phyloP scores from a whole-genome alignment of 2,113 vertebrate species.

The Gobiocypris rarus region DNA sequence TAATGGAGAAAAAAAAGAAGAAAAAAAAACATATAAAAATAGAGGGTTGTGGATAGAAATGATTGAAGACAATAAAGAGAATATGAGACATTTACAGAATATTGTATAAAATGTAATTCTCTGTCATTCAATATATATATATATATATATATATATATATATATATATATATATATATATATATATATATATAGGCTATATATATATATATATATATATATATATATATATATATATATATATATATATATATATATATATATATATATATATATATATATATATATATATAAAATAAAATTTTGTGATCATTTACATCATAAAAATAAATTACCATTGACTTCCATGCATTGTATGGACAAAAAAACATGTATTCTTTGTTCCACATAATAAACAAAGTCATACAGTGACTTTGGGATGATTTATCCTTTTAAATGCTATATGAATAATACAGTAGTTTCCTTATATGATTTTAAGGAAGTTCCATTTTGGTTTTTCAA shows the following conservation, averaged over 20 bases:
- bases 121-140: neutral
- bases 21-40: conserved; percentile 45
- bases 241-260: too few relatives aligned
- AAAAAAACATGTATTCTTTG: neutral
- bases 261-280: too few relatives aligned
- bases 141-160: too few relatives aligned
- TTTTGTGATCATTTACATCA: too few relatives aligned
- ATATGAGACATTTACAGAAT: neutral
- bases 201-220: too few relatives aligned
- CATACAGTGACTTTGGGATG: neutral
- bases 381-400: neutral
- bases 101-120: neutral
- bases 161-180: too few relatives aligned
- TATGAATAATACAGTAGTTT: too few relatives aligned
- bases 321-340: neutral
- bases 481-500: too few relatives aligned
- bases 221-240: too few relatives aligned
- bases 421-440: neutral
- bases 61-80: conserved; percentile 28
- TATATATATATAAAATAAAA: too few relatives aligned
- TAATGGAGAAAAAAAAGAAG: conserved; percentile 37
- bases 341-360: neutral
- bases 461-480: too few relatives aligned
- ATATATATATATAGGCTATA: too few relatives aligned
- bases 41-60: conserved; percentile 51